Evolutionary conservation across 2,113 vertebrate genomes (phyloP).

Genomic region (Lamprotornis superbus): DNA sequence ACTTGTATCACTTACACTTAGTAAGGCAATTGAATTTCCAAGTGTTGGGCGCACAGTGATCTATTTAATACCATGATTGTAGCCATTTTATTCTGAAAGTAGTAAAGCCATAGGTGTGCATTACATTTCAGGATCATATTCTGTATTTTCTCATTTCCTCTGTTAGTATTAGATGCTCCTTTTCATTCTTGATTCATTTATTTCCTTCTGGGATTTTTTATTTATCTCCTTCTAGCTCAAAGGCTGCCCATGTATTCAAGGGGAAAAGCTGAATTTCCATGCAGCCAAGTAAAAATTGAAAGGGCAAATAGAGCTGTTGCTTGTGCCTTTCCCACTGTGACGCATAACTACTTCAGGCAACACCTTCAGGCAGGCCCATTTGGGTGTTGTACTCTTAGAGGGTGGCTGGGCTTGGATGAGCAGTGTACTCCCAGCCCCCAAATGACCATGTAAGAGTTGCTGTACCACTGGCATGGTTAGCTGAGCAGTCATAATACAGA

Average conservation of each 20-base stretch:
- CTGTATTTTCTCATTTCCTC: neutral
- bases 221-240: neutral
- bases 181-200: neutral
- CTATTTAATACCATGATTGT: neutral
- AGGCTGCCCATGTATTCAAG: neutral
- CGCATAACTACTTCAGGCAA: neutral
- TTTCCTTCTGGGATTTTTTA: neutral
- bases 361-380: neutral
- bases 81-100: neutral
- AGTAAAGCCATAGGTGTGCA: neutral
- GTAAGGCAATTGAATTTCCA: neutral
- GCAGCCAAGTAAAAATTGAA: neutral
- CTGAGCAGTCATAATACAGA: neutral
- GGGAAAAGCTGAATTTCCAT: neutral
- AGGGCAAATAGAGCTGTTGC: neutral
- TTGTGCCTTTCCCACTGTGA: neutral
- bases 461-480: neutral
- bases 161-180: neutral
- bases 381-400: neutral
- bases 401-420: neutral
- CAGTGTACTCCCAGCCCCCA: neutral
- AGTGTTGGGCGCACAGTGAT: neutral
- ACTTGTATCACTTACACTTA: neutral
- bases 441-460: neutral
- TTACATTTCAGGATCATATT: neutral